phyloP scores from a whole-genome alignment of 2,797 vertebrate genomes.

The Threskiornis aethiopicus region DNA sequence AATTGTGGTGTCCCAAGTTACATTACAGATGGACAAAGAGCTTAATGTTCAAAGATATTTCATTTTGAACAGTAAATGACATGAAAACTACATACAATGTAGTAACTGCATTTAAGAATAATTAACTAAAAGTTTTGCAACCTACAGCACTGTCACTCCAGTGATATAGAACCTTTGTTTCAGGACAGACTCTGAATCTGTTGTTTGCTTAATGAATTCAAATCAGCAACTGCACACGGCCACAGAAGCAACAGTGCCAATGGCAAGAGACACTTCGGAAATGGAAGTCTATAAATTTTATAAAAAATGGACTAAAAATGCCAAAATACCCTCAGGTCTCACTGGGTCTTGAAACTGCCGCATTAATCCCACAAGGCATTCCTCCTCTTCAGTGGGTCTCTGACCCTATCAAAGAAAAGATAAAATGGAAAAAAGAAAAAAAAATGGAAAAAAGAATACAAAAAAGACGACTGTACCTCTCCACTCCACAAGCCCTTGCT shows the following conservation, averaged over 20 bases:
- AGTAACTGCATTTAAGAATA: background rate
- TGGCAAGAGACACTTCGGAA: background rate
- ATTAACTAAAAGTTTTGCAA: background rate
- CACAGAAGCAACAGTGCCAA: background rate
- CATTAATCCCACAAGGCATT: background rate
- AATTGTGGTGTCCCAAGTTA: background rate
- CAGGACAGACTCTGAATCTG: background rate
- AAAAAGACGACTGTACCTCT: background rate
- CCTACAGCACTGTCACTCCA: background rate
- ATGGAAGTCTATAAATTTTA: background rate
- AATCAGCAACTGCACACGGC: background rate
- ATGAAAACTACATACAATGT: background rate
- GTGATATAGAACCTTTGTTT: background rate
- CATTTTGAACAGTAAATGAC: background rate
- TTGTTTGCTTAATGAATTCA: constrained; percentile 2
- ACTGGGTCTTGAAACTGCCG: background rate
- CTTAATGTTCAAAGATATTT: too few species aligned
- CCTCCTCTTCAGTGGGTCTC: background rate
- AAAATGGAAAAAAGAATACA: background rate
- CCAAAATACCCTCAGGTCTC: background rate
- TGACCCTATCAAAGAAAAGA: background rate
- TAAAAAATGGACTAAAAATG: background rate
- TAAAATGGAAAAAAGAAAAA: accelerated
- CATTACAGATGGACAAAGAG: background rate
- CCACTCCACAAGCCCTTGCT: background rate